Evolutionary conservation across 37 sponge, comb jelly and placozoan genomes (phyloP), one percentile per base, ranked within the genome.

Genomic region (Lycopodina hypogea): DNA sequence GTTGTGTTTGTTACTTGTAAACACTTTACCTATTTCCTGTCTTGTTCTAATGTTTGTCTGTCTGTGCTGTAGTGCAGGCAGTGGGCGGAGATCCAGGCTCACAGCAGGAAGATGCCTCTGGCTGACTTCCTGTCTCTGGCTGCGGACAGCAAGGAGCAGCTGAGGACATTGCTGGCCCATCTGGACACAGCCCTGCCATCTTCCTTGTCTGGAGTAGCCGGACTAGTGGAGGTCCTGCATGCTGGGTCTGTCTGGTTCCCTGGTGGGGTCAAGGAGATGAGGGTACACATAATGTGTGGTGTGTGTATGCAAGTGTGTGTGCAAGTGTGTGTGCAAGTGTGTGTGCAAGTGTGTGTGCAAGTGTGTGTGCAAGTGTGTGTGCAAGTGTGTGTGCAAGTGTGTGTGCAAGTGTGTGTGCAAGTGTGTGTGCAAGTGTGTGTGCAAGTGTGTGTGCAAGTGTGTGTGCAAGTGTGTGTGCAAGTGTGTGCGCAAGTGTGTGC

Each of bases 81-180:
- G 75, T 90, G 91, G 91, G 82, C 83, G 7, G 91, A 90, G 69
- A 90, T 90, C 29, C 91, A 90, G 38, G 74, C 87, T 39, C 82
- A 67, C 37, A 81, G 81, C 33, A 77, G 77, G 4, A 90, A 86
- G 68, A 81, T 90, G 17, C n/a, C 74, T 19, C 23, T 71, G 14
- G 42, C 57, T 14, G 87, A 86, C 22, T 86, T 90, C 35, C 74
- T 81, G 4, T 34, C 30, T 22, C 37, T 90, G 48, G 91, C 75
- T 11, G 71, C 78, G 48, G 14, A 71, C 59, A 90, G 86, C 37
- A 86, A 60, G 42, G 33, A 57, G 64, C 70, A 90, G 41, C 33
- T 73, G 3, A 26, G 33, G 56, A 55, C 42, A 11, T 22, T 45
- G 12, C 51, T 90, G 34, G 42, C 11, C 2, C 2, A 48, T 2